Percentiles rank a stretch among this genome's conserved stretches.
Evolutionary conservation across 37 sponge, comb jelly and placozoan genomes (phyloP).

Genomic region (Aplysina aerophoba): DNA sequence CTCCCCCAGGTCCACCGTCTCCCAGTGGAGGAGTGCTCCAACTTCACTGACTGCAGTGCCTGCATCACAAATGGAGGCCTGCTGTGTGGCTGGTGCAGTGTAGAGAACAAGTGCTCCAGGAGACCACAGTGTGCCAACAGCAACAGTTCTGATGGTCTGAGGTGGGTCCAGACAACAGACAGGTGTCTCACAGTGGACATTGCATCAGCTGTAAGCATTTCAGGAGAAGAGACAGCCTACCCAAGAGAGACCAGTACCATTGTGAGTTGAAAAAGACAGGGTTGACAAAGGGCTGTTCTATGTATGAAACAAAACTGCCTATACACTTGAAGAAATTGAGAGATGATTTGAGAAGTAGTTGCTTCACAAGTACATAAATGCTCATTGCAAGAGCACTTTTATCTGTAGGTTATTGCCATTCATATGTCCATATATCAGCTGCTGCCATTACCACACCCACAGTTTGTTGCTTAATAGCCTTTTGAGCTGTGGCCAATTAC

Average conservation of each 20-base stretch:
- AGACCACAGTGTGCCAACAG: conserved; percentile 67
- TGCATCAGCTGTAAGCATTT: conserved; percentile 17
- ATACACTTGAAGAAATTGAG: too few relatives aligned
- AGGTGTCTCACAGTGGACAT: conserved; percentile 2
- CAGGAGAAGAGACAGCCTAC: conserved; percentile 18
- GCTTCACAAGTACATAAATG: too few relatives aligned
- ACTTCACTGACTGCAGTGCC: conserved; percentile 35
- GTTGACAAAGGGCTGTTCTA: too few relatives aligned
- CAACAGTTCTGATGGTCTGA: background rate
- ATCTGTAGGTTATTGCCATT: too few relatives aligned
- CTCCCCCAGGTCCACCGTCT: conserved; percentile 40
- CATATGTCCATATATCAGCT: too few relatives aligned
- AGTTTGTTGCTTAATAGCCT: too few relatives aligned
- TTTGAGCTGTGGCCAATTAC: too few relatives aligned
- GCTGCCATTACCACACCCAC: too few relatives aligned
- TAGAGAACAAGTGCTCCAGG: conserved; percentile 86
- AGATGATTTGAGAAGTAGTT: too few relatives aligned
- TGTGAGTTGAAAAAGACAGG: background rate
- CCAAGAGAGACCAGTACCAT: background rate
- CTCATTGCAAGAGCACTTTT: too few relatives aligned
- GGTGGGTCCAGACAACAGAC: background rate
- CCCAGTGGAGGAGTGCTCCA: conserved; percentile 57
- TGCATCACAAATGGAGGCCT: conserved; percentile 27
- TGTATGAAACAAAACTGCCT: too few relatives aligned
- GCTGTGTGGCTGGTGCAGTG: conserved; percentile 91